Evolutionary conservation across 2,888 invertebrate species (phyloP), one percentile per base, ranked within the genome.

Genomic region (Colletes collaris): DNA sequence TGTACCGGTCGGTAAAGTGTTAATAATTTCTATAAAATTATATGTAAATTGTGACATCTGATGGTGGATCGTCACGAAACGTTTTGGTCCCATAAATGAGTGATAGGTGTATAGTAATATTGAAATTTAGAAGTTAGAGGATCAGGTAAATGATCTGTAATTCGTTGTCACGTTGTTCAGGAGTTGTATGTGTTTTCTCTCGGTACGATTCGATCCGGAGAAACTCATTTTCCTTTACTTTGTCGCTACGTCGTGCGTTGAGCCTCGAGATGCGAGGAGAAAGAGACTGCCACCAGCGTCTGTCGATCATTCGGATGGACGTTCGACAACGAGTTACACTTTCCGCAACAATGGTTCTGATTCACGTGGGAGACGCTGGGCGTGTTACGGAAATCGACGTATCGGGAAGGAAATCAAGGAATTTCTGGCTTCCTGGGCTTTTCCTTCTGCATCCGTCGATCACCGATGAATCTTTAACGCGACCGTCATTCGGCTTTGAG

Each of bases 281-380:
- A 79, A 66, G 58, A 75, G 40, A 63, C 72, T 79, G 76, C 76
- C 64, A 79, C 40, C 80, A 40, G 84, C 87, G 88, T 83, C 90
- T 89, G 91, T 91, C 91, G 88, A 90, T 91, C 88, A 83, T 52
- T 69, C 71, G 76, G 86, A 90, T 86, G 89, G 90, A 91, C 90
- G 88, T 91, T 88, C 88, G 86, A 89, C 91, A 90, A 90, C 91
- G 88, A 90, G 89, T 89, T 89, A 91, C 88, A 90, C 90, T 90
- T 91, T 90, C 86, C 87, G 83, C 85, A 64, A 69, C 79, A 77
- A 87, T 82, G 86, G 82, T 70, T 76, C 80, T 85, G 86, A 90
- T 87, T 87, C 89, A 90, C 90, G 89, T 89, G 89, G 88, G 88
- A 90, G 81, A 84, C 85, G 81, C 81, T 27, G 16, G 67, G 84